Base-by-base conservation (phyloP, 1,140 invertebrate genomes). In the Cydia pomonella region DNA sequence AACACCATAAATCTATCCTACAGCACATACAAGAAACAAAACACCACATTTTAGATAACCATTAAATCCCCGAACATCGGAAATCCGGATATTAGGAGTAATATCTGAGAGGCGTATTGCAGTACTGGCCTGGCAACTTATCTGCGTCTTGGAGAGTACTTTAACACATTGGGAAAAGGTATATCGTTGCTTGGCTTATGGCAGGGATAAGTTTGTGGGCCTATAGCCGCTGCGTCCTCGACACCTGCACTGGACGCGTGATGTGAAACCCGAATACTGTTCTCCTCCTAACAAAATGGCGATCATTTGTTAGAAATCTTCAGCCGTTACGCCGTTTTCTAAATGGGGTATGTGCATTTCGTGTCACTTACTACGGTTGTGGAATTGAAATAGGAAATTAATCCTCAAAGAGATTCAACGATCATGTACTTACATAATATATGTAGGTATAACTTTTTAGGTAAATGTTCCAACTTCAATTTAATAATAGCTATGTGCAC, bases 1-100 rank as follows among this genome's bases (percentile, higher is more conserved):
- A 50, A 59, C 0, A 10, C 7, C 10, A 59, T 23, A 59, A 59
- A 59, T 18, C 9, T 9, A 59, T 23, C 9, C 7, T 7, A 59
- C 21, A 59, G 7, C 18, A 12, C 53, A 53, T 53, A 13, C 16
- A 10, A 59, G 10, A 59, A 59, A 23, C 21, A 59, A 10, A 59
- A 59, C 53, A 18, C n/a, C 53, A 10, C 53, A 59, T 23, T 59
- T 59, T 9, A 59, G 21, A 23, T 59, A 10, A 23, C 53, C 53
- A 59, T 59, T 59, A 69, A 69, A 18, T 69, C 27, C 23, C 33
- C 64, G 64, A 33, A 69, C 33, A 69, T 69, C 27, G 64, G 29
- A 69, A 29, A 64, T 69, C 64, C 64, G 64, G 64, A 69, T 69
- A 69, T 69, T 69, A 69, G n/a, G 27, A 18, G n/a, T 69, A 69